Evolutionary conservation across 2,113 vertebrate genomes (phyloP).

Genomic region (Pelusios castaneus): DNA sequence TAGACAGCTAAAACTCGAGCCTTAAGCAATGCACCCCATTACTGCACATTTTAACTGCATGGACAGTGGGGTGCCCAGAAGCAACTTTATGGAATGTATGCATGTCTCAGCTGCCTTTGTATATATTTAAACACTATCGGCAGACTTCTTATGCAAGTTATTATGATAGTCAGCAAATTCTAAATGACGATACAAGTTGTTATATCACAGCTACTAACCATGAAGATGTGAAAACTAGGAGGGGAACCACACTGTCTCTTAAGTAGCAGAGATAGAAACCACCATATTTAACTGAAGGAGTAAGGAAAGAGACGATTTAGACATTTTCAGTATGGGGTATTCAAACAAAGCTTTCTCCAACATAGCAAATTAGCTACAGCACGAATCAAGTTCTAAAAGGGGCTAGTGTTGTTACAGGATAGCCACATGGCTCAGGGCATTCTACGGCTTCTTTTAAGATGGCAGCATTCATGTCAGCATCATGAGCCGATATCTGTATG

Average conservation of each 20-base stretch:
- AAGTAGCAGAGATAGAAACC: not conserved
- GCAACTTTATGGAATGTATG: not conserved
- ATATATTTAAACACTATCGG: not conserved
- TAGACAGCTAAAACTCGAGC: not conserved
- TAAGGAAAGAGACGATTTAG: not conserved
- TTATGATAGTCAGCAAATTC: conserved; percentile 12
- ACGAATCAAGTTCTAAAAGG: not conserved
- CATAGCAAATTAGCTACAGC: not conserved
- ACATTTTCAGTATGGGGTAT: not conserved
- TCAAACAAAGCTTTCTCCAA: not conserved
- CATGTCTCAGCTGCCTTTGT: not conserved
- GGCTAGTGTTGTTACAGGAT: not conserved
- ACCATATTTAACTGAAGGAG: not conserved
- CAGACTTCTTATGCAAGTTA: conserved; percentile 12
- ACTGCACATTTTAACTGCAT: not conserved
- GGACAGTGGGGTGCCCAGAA: not conserved
- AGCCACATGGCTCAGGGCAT: not conserved
- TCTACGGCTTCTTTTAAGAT: not conserved
- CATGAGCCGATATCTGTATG: not conserved
- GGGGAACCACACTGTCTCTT: not conserved
- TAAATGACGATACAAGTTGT: not conserved
- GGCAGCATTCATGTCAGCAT: not conserved
- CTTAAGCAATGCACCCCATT: not conserved
- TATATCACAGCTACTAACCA: not conserved
- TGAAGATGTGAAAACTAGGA: not conserved